Evolutionary conservation across 2,113 vertebrate species (phyloP), one percentile per base, ranked within the genome.

Genomic region (Okapia johnstoni): DNA sequence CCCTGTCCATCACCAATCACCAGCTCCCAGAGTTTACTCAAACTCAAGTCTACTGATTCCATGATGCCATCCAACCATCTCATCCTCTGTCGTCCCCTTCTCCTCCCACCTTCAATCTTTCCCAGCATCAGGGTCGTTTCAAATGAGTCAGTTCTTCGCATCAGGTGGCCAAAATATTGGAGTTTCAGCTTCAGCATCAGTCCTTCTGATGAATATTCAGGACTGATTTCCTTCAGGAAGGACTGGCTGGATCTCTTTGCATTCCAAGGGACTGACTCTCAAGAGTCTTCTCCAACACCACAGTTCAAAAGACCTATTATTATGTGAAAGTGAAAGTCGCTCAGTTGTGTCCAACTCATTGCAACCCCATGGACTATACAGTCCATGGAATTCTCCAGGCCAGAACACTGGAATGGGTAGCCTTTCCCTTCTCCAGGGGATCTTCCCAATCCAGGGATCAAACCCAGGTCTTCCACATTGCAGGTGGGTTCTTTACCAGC

Each of bases 381-480:
- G 8, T 21, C n/a, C n/a, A 6, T 70, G 63, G 63, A 21, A 21
- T 21, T 36, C 17, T 70, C 66, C 66, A 70, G 8, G 19, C 66
- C n/a, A 70, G n/a, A 70, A 70, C 6, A 40, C n/a, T 40, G 66
- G 66, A 40, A 10, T 40, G 66, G 5, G n/a, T 40, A 70, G n/a
- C 19, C 66, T 40, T 70, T 70, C 66, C n/a, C 66, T 70, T 40
- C n/a, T 40, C 66, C 66, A 40, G 66, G 10, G 19, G n/a, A 70
- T 40, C n/a, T 40, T 40, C 19, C 66, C n/a, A 70, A 70, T 17
- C 33, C n/a, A 21, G 63, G n/a, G n/a, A 11, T 70, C n/a, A 40
- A 70, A 23, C 19, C n/a, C 66, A 70, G 66, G 19, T 70, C 10
- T 70, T n/a, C n/a, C 0, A 0, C n/a, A 70, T 70, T 40, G n/a